Evolutionary conservation across 2,113 vertebrate genomes (phyloP), one percentile per base, ranked within the genome.

Genomic region (Sphaerodactylus townsendi): DNA sequence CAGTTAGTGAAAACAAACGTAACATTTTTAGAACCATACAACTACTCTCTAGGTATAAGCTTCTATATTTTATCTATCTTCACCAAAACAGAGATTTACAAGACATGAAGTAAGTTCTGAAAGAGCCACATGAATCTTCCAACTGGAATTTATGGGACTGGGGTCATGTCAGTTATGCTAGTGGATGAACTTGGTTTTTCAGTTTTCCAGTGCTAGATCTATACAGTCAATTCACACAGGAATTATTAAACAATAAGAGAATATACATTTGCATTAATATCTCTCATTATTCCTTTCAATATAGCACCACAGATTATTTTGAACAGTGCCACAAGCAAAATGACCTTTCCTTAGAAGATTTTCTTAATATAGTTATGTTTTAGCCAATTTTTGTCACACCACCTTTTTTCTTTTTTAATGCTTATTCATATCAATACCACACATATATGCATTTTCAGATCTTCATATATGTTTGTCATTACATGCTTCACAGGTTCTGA

Each of bases 391-490:
- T 64, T 37, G 8, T 8, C 15, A 14, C 17, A 75, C 35, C 44
- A 66, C 25, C 39, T 9, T 35, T 5, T 48, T 8, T 35, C 4
- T 65, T 65, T 74, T 33, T 28, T 73, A 28, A 74, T 48, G 30
- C 30, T 65, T 74, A 65, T 65, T 74, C 56, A 35, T n/a, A 82
- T 33, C 62, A 62, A 82, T 46, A 48, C 25, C 19, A 21, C 41
- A 82, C n/a, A 65, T 37, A 35, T 66, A 50, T 46, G 37, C 5
- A 21, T 41, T 83, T 74, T 75, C 71, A 50, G 28, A 75, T 35
- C 7, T 76, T 83, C 71, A 66, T 83, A n/a, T 50, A n/a, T 83
- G 59, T 37, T 53, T 76, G 35, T 21, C 23, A 30, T 76, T 76
- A 75, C 48, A 66, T 53, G 39, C 64, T 25, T 82, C 46, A 30